These are phyloP conservation scores for Australoheros facetus DNA, from an alignment of 2,797 vertebrate genomes.

Conservation along the genomic window DNA sequence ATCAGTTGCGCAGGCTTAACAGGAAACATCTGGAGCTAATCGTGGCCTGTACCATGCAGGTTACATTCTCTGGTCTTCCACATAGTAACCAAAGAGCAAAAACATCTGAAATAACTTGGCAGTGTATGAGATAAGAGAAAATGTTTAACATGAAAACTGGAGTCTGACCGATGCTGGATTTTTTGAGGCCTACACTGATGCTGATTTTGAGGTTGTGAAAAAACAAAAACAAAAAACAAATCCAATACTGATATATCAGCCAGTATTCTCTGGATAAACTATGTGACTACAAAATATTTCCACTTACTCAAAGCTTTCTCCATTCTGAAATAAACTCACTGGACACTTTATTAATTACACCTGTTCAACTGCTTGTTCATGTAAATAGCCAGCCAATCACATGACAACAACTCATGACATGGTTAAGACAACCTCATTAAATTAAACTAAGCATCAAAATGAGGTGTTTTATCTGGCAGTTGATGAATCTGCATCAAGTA, in stretches of 20 bases:
- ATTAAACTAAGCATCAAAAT: background rate
- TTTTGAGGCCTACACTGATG: background rate
- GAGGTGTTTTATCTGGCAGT: too few species aligned
- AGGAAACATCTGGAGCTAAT: constrained; percentile 77
- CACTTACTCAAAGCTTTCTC: background rate
- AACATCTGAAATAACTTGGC: constrained; percentile 65
- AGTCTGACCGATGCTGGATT: background rate
- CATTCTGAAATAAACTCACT: background rate
- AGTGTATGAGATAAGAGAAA: constrained; percentile 23
- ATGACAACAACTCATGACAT: background rate
- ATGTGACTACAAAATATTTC: background rate
- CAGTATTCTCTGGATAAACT: background rate
- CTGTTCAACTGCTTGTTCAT: background rate
- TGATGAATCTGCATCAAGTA: background rate
- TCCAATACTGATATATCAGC: background rate
- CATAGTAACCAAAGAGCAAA: constrained; percentile 50
- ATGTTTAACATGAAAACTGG: background rate
- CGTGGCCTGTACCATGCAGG: constrained; percentile 43
- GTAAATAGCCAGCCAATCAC: background rate
- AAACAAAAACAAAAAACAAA: background rate
- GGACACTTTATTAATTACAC: background rate
- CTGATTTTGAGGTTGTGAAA: background rate
- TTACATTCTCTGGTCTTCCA: constrained; percentile 55
- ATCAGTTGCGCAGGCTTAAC: constrained; percentile 48
- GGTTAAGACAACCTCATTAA: background rate